Evolutionary conservation across 2,888 invertebrate genomes (phyloP).

Genomic region (Hirtodrosophila confusa): DNA sequence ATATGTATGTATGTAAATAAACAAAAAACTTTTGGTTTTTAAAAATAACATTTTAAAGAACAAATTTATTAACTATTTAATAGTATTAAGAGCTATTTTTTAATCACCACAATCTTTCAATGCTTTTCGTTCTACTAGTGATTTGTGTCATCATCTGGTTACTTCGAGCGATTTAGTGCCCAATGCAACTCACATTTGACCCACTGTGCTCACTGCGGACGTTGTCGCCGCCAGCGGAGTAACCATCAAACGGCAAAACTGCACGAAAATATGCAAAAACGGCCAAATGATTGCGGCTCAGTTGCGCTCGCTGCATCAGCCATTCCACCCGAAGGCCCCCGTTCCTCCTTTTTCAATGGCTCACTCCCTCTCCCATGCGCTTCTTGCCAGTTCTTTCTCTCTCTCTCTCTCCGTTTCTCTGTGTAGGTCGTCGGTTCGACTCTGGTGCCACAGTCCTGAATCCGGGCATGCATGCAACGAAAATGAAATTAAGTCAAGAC

Average conservation of each 20-base stretch:
- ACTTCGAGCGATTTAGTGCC: neutral
- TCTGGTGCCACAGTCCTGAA: slow-evolving; percentile 42
- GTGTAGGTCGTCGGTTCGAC: slow-evolving; percentile 49
- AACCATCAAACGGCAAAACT: slow-evolving; percentile 71
- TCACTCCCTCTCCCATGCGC: slow-evolving; percentile 9
- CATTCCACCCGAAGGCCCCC: slow-evolving; percentile 17
- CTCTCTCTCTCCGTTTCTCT: slow-evolving; percentile 11
- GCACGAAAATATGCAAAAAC: slow-evolving; percentile 77
- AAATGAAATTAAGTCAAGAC: slow-evolving; percentile 79
- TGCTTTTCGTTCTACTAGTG: too few relatives aligned
- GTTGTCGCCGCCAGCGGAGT: slow-evolving; percentile 51
- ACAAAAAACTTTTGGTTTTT: too few relatives aligned
- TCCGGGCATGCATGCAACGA: slow-evolving; percentile 70
- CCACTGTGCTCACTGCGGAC: slow-evolving; percentile 52
- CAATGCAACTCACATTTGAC: neutral
- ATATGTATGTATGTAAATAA: too few relatives aligned
- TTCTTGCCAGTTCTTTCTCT: neutral
- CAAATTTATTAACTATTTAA: too few relatives aligned
- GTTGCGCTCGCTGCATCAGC: slow-evolving; percentile 57
- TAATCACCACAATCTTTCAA: too few relatives aligned
- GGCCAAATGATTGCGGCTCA: slow-evolving; percentile 78
- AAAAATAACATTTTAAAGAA: too few relatives aligned
- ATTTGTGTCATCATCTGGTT: too few relatives aligned
- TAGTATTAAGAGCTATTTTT: too few relatives aligned
- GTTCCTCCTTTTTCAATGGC: neutral